Evolutionary conservation across 2,113 vertebrate species (phyloP).

Genomic region (Myodes glareolus): DNA sequence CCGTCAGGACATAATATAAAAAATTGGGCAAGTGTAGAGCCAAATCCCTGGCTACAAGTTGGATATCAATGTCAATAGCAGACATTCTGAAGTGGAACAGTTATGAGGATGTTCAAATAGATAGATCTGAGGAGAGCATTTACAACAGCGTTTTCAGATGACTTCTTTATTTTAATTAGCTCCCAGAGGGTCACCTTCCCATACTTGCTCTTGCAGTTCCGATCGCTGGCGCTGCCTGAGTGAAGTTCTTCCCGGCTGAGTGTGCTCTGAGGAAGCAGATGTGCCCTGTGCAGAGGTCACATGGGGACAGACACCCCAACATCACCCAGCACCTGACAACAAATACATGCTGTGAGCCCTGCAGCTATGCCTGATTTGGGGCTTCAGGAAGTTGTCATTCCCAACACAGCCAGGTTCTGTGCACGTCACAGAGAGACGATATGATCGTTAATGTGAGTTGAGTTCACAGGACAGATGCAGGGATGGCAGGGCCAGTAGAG

Average conservation of each 20-base stretch:
- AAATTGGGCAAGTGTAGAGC: background rate
- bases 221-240: too few relatives aligned
- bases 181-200: too few relatives aligned
- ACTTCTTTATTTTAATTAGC: background rate
- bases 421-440: background rate
- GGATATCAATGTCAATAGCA: background rate
- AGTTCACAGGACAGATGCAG: fast-evolving
- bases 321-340: background rate
- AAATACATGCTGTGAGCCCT: background rate
- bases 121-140: constrained; percentile 1
- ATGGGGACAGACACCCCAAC: background rate
- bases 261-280: background rate
- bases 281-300: background rate
- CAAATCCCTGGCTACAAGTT: background rate
- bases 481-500: background rate
- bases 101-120: constrained; percentile 13
- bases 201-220: too few relatives aligned
- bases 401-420: background rate
- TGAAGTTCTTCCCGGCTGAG: background rate
- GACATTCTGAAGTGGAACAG: constrained; percentile 4
- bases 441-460: background rate
- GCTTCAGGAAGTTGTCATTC: background rate
- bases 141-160: background rate
- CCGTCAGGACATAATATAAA: background rate
- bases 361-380: background rate